These are phyloP conservation scores for Acholoe squamosa DNA, from an alignment of 2,888 invertebrate species.

Conservation along the genomic window DNA sequence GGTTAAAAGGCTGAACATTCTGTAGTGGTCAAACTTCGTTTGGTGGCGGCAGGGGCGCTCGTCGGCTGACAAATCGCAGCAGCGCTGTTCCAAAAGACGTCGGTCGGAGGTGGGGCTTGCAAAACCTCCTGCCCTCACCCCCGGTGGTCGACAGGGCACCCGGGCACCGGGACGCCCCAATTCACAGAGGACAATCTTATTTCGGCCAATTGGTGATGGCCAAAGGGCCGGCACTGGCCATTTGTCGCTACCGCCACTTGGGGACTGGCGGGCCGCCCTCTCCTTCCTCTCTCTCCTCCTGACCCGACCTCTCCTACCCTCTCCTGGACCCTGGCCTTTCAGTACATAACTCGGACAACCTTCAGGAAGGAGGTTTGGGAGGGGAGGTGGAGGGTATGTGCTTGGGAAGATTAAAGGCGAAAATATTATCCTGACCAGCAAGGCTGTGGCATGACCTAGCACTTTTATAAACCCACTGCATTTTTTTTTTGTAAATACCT, in stretches of 20 bases:
- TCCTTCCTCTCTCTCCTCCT: constrained; percentile 21
- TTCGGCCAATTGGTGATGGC: constrained; percentile 60
- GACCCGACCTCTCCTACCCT: not conserved
- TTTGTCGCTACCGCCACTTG: constrained; percentile 57
- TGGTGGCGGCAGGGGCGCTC: not conserved
- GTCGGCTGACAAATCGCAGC: constrained; percentile 1
- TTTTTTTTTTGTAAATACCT: no score
- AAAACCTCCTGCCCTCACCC: not conserved
- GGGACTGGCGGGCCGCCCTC: constrained; percentile 40
- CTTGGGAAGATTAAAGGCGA: not conserved
- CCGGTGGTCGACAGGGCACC: not conserved
- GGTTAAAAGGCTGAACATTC: constrained; percentile 59
- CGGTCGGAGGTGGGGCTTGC: constrained; percentile 27
- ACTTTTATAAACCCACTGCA: no score
- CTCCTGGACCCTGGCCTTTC: constrained; percentile 20
- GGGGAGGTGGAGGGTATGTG: not conserved
- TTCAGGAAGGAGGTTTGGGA: not conserved
- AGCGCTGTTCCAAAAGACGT: not conserved
- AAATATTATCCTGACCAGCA: not conserved
- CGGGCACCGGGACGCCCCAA: constrained; percentile 37
- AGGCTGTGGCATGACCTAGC: no score
- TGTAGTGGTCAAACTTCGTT: constrained; percentile 57
- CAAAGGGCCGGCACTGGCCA: constrained; percentile 53
- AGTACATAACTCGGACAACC: constrained; percentile 24
- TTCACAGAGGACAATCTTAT: constrained; percentile 58